phyloP scores from a whole-genome alignment of 2,113 vertebrate genomes.

The Puffinus mauretanicus region DNA sequence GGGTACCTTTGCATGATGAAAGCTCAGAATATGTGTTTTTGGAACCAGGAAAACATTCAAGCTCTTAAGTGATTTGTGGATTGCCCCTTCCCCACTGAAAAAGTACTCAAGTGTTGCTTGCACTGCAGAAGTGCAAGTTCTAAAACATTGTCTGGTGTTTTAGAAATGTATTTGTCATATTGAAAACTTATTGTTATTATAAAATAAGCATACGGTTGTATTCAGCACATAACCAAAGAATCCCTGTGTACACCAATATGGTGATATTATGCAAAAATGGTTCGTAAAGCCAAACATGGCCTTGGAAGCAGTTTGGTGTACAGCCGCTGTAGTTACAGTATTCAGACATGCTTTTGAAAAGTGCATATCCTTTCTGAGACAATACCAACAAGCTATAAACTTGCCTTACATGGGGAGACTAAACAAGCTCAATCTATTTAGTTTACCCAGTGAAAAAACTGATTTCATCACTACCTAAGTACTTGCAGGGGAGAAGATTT shows the following conservation, averaged over 20 bases:
- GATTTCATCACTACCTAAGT: neutral
- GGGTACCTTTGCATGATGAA: neutral
- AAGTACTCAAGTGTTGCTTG: fast-evolving
- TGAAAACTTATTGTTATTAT: neutral
- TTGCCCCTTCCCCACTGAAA: neutral
- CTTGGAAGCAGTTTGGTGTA: neutral
- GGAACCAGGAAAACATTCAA: too few species aligned
- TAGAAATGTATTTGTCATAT: neutral
- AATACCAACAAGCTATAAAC: fast-evolving
- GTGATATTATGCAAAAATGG: neutral
- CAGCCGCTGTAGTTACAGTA: neutral
- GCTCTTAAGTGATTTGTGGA: neutral
- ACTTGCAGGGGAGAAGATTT: neutral
- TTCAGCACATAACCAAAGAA: neutral
- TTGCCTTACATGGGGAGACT: neutral
- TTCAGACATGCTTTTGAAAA: neutral
- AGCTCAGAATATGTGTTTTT: fast-evolving
- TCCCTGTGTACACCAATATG: too few species aligned
- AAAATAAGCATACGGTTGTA: neutral
- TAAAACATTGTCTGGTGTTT: neutral
- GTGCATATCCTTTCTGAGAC: neutral
- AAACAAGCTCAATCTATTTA: neutral
- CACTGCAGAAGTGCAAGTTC: too few species aligned
- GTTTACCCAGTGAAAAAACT: neutral
- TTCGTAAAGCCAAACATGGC: fast-evolving